Evolutionary conservation across 2,797 vertebrate genomes (phyloP), one percentile per base, ranked within the genome.

Genomic region (Oceanodroma leucorhoa): DNA sequence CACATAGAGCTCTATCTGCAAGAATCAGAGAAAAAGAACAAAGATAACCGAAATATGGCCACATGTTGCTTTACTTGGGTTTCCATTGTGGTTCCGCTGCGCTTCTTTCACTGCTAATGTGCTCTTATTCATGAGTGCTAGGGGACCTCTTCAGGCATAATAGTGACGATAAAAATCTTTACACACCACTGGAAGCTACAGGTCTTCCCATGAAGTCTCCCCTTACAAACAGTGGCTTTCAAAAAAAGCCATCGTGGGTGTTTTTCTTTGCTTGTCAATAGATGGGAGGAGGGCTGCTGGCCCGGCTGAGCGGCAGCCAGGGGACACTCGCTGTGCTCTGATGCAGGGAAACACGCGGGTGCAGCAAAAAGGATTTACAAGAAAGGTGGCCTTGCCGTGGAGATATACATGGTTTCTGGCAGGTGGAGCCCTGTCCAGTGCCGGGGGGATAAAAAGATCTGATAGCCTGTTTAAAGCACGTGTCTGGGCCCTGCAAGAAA

Each of bases 231-330:
- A 13, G 14, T 5, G 24, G 53, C 22, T 66, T 60, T 38, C 34
- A 32, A 19, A 65, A n/a, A 41, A 17, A 22, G n/a, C 8, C 2
- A 5, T 3, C 19, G 11, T 1, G 21, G 30, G 30, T 27, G 53
- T 5, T 48, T 41, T 34, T 34, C 50, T 50, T 27, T 18, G 11
- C 53, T 30, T 34, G 50, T 19, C 40, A 21, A 3, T 17, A 2
- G 2, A 9, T 7, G 53, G 30, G 50, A 75, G 55, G 30, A 43
- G 3, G 27, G 50, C 27, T 14, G 66, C 22, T 21, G 19, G 30
- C 53, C 41, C 8, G 0, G n/a, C n/a, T 5, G 23, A 43, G 26
- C 0, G 7, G 46, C 40, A 34, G 26, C 38, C 32, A 22, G 32
- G 66, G 57, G 32, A 46, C 48, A 46, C 40, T 32, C 9, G 0